Conservation (phyloP, 2,888 invertebrate species). For the Agonum fuliginosum region DNA sequence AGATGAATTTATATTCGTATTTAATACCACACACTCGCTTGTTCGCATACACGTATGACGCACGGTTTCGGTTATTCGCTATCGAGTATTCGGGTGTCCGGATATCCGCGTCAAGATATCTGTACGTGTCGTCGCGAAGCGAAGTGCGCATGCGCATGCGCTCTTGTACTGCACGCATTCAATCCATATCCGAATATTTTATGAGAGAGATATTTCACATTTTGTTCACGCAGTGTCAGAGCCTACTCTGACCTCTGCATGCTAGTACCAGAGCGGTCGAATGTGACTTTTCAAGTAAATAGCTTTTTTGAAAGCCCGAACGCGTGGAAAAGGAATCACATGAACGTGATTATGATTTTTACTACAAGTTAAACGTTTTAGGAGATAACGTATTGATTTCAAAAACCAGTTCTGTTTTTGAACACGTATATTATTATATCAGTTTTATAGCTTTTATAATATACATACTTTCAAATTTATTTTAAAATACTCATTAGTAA, state of each 20-base stretch:
- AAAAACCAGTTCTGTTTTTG: too few species aligned
- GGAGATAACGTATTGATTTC: not conserved
- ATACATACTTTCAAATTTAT: too few species aligned
- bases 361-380: conserved; percentile 5
- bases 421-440: too few species aligned
- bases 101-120: conserved; percentile 36
- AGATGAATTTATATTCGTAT: conserved; percentile 48
- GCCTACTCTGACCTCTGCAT: conserved; percentile 23
- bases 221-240: conserved; percentile 50
- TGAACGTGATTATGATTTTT: conserved; percentile 12
- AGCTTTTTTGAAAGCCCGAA: conserved; percentile 32
- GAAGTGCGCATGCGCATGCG: not conserved
- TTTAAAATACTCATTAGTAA: too few species aligned
- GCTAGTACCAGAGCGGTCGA: not conserved
- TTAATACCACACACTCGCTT: conserved; percentile 24
- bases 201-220: conserved; percentile 51
- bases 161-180: conserved; percentile 25
- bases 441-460: too few species aligned
- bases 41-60: conserved; percentile 1
- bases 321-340: conserved; percentile 6
- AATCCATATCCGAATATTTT: conserved; percentile 54
- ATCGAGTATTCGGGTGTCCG: not conserved
- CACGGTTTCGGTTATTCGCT: conserved; percentile 30
- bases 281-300: conserved; percentile 44
- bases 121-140: conserved; percentile 37